Conservation (phyloP, 1,140 invertebrate species). For the Panagrolaimus sp. region DNA sequence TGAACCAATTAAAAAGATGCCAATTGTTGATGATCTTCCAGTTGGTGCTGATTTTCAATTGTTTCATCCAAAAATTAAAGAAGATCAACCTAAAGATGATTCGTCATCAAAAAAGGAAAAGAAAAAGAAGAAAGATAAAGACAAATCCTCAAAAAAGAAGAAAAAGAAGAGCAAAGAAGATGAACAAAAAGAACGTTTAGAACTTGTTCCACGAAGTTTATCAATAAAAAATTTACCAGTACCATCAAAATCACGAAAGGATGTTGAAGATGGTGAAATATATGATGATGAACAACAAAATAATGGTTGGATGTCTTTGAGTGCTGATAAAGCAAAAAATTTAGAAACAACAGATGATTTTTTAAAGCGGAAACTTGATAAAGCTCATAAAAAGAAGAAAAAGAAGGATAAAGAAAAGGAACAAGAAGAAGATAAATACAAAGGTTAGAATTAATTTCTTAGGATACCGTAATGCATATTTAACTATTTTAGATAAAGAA, state of each 20-base stretch:
- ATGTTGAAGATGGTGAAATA: background rate
- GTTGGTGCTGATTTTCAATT: conserved; percentile 3
- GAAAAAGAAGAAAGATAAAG: conserved; percentile 2
- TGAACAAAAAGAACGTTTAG: background rate
- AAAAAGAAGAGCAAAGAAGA: background rate
- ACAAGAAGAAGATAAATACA: background rate
- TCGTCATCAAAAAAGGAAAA: background rate
- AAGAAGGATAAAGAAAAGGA: background rate
- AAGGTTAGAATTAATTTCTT: no score
- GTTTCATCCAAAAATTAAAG: background rate
- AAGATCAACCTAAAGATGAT: background rate
- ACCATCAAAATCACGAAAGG: background rate
- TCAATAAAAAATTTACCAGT: background rate
- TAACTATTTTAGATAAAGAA: no score
- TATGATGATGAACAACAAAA: background rate
- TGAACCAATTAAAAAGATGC: conserved; percentile 11
- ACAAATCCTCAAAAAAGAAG: background rate
- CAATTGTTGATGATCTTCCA: conserved; percentile 4
- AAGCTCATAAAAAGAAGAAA: no score
- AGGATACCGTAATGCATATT: no score
- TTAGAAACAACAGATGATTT: background rate
- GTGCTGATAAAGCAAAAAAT: background rate
- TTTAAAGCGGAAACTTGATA: background rate
- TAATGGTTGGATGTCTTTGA: conserved; percentile 5
- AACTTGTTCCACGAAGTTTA: background rate